Conservation (phyloP, 2,113 vertebrate species). For the Procapra przewalskii region DNA sequence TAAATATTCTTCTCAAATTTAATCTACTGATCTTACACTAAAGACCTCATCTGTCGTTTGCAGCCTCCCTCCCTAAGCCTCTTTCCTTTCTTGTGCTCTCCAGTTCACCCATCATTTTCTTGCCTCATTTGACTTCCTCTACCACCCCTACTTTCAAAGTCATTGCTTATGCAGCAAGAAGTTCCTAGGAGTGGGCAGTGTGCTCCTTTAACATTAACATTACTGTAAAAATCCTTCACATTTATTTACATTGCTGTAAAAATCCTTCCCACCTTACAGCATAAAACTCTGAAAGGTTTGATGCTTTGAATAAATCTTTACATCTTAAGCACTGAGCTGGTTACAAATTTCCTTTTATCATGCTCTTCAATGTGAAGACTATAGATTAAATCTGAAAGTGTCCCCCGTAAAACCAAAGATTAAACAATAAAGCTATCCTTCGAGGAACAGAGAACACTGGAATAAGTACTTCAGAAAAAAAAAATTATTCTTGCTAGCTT, state of each 20-base stretch:
- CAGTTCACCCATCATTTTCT: background rate
- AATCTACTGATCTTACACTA: background rate
- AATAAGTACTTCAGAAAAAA: background rate
- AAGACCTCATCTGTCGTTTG: background rate
- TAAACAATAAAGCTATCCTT: constrained; percentile 32
- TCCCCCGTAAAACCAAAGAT: constrained; percentile 28
- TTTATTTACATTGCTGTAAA: constrained; percentile 20
- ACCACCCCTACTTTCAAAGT: background rate
- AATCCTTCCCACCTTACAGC: background rate
- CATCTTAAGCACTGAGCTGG: constrained; percentile 25
- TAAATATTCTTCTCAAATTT: background rate
- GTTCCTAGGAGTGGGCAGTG: background rate
- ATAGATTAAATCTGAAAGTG: constrained; percentile 56
- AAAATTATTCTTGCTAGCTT: background rate
- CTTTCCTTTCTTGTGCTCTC: background rate
- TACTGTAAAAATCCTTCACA: constrained; percentile 24
- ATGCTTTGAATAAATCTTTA: constrained; percentile 39
- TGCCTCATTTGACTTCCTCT: background rate
- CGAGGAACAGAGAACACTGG: background rate
- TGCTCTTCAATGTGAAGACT: constrained; percentile 31
- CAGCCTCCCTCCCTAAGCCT: background rate
- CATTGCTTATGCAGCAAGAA: background rate
- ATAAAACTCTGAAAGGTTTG: background rate
- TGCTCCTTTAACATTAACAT: background rate
- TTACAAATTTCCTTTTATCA: constrained; percentile 51